These are phyloP conservation scores for Lithophane ornitopus DNA, from an alignment of 2,888 invertebrate genomes.

Conservation along the genomic window DNA sequence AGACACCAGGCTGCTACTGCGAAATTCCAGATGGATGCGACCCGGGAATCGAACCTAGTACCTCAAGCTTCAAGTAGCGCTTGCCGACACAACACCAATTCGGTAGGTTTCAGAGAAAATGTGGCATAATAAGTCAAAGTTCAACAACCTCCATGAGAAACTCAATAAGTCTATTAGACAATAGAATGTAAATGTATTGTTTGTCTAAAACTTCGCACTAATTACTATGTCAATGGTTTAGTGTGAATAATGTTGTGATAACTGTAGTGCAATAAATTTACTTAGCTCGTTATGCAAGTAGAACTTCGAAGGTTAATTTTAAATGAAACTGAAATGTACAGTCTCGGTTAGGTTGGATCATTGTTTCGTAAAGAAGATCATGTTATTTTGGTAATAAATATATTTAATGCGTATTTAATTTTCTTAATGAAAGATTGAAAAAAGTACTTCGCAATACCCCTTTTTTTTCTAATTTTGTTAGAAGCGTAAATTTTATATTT, in stretches of 20 bases:
- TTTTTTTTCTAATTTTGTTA: too few relatives aligned
- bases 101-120: too few relatives aligned
- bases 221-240: constrained; percentile 20
- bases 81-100: too few relatives aligned
- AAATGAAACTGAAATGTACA: neutral
- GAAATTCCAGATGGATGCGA: too few relatives aligned
- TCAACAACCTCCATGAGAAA: constrained; percentile 14
- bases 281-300: neutral
- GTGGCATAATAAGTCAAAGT: neutral
- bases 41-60: too few relatives aligned
- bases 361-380: neutral
- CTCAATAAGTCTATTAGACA: constrained; percentile 6
- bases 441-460: too few relatives aligned
- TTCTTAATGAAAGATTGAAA: neutral
- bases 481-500: too few relatives aligned
- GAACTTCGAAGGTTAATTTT: constrained; percentile 4
- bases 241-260: constrained; percentile 38
- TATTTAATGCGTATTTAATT: neutral
- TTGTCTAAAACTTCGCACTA: constrained; percentile 14
- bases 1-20: too few relatives aligned
- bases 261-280: constrained; percentile 6
- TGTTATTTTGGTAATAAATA: neutral
- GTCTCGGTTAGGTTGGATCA: neutral
- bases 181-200: constrained; percentile 2
- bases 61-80: too few relatives aligned